A percentile compares a stretch with the other conserved stretches of the same genome.
phyloP scores from a whole-genome alignment of 1,140 invertebrate genomes.

The Caerostris extrusa region DNA sequence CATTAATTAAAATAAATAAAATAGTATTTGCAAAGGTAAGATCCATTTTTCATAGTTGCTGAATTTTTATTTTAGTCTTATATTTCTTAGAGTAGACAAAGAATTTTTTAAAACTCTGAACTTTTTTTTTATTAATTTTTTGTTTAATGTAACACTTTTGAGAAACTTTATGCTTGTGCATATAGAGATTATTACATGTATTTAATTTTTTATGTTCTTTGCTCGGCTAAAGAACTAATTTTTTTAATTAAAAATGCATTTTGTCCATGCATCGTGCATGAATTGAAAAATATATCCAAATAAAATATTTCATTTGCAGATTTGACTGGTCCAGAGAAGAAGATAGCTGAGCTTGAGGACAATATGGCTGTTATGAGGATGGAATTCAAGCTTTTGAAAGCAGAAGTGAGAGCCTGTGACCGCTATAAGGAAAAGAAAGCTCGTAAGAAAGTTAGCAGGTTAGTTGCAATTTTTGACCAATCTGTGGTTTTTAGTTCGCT shows the following conservation, averaged over 20 bases:
- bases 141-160: neutral
- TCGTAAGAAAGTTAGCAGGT: slow-evolving; percentile 87
- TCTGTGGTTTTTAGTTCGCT: neutral
- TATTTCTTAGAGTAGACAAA: too few relatives aligned
- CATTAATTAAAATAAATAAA: too few relatives aligned
- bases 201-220: neutral
- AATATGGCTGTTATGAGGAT: slow-evolving; percentile 92
- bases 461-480: neutral
- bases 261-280: neutral
- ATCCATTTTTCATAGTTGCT: too few relatives aligned
- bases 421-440: slow-evolving; percentile 90
- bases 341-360: slow-evolving; percentile 91
- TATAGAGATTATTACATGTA: neutral
- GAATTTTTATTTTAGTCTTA: too few relatives aligned
- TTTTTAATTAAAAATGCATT: neutral
- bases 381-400: slow-evolving; percentile 92
- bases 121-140: neutral
- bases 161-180: too few relatives aligned
- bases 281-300: too few relatives aligned
- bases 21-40: too few relatives aligned
- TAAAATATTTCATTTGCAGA: slow-evolving; percentile 8
- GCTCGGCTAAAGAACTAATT: neutral
- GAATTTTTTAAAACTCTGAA: too few relatives aligned
- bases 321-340: slow-evolving; percentile 87
- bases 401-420: slow-evolving; percentile 93